Evolutionary conservation across 2,888 invertebrate genomes (phyloP).

Genomic region (Stenotaenia linearis): DNA sequence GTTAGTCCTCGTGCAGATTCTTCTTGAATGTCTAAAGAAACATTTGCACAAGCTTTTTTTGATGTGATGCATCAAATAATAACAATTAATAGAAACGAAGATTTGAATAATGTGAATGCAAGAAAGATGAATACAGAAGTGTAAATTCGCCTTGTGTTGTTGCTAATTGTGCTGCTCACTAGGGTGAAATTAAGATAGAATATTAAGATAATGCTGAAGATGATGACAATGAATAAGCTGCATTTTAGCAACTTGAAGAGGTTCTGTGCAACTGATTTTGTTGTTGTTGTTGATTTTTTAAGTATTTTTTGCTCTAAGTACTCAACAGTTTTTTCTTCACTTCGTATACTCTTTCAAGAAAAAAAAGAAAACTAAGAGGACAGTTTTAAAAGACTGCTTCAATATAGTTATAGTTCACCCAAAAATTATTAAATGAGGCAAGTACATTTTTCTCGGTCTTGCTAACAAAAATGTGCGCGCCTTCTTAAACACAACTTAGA

Average conservation of each 20-base stretch:
- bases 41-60: not conserved
- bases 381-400: conserved; percentile 14
- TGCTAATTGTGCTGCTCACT: conserved; percentile 14
- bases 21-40: conserved; percentile 31
- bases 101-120: not conserved
- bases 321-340: not conserved
- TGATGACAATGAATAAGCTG: not conserved
- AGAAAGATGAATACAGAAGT: not conserved
- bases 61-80: conserved; percentile 3
- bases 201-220: not conserved
- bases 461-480: conserved; percentile 4
- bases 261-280: not conserved
- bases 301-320: conserved; percentile 24
- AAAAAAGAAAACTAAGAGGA: not conserved
- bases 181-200: conserved; percentile 12
- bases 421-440: not conserved
- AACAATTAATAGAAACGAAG: not conserved
- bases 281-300: conserved; percentile 5
- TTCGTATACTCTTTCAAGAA: conserved; percentile 15
- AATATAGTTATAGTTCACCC: not conserved
- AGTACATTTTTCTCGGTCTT: not conserved
- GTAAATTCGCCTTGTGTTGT: conserved; percentile 15
- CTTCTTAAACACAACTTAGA: conserved; percentile 21
- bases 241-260: conserved; percentile 23
- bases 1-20: conserved; percentile 35